Conservation (phyloP, 2,113 vertebrate genomes). For the Tinamus guttatus region DNA sequence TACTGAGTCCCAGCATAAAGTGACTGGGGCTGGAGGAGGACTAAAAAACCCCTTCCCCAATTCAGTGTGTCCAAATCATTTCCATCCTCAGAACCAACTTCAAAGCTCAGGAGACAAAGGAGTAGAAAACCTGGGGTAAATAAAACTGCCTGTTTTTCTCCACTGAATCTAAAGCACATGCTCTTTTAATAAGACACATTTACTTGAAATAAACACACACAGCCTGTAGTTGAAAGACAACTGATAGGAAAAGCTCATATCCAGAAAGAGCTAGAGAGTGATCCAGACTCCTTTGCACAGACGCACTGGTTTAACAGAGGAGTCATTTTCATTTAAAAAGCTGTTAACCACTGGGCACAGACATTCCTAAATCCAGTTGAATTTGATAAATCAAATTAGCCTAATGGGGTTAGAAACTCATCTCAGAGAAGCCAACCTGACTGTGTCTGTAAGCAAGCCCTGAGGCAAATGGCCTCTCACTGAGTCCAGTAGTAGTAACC, state of each 20-base stretch:
- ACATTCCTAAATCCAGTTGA: not conserved
- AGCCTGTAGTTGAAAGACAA: not conserved
- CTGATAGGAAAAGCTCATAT: not conserved
- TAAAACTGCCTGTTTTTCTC: not conserved
- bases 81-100: not conserved
- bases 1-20: not conserved
- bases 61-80: not conserved
- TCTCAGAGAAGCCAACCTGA: not conserved
- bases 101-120: not conserved
- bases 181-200: not conserved
- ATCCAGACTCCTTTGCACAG: not conserved
- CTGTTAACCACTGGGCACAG: not conserved
- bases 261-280: not conserved
- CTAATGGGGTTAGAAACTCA: not conserved
- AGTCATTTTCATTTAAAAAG: not conserved
- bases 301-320: not conserved
- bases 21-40: not conserved
- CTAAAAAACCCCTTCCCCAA: not conserved
- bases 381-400: not conserved
- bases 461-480: not conserved
- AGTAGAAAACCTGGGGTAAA: not conserved
- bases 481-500: not conserved
- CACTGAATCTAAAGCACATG: not conserved
- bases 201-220: not conserved
- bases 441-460: not conserved